Evolutionary conservation across 1,140 invertebrate genomes (phyloP), one percentile per base, ranked within the genome.

Genomic region (Pinna nobilis): DNA sequence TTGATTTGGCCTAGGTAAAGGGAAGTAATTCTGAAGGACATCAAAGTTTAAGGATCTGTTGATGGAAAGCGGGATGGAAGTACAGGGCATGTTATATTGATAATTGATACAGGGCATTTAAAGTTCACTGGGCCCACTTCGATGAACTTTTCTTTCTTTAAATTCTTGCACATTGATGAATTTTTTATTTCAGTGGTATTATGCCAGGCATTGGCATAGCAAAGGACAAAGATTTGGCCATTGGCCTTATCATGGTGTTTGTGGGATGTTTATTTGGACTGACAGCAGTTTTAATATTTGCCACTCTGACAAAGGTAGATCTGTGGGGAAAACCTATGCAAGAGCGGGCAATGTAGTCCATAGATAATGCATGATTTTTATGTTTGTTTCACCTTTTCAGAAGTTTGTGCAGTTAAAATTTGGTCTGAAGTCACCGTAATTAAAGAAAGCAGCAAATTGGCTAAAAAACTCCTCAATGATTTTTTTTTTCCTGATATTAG

Each of bases 231-330:
- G 81, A 81, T 72, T 67, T 84, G 20, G 80, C 81, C 18, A 83
- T 79, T 20, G 85, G 82, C 50, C 69, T 86, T n/a, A 84, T 84
- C 67, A 86, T 86, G 84, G 84, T 86, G 49, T 84, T 87, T 81
- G 75, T 87, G 59, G 85, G 85, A 59, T 78, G 85, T 49, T 82
- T 86, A 51, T 87, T 85, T 78, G 83, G 76, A n/a, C 60, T 84
- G 33, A 57, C 80, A 50, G 81, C 84, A 44, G 50, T 82, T 39
- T 59, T 84, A 30, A 67, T 75, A 35, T 82, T 87, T 81, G 77
- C 76, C 65, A 61, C 80, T 41, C 70, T 87, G 28, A 70, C 83
- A 50, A 85, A 87, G 85, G 85, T 87, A 87, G 44, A 75, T 18
- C 41, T 35, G 15, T 39, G 23, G 18, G 35, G 7, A 7, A n/a